These are phyloP conservation scores for Noctilio leporinus DNA, from an alignment of 2,113 vertebrate genomes.

Conservation along the genomic window DNA sequence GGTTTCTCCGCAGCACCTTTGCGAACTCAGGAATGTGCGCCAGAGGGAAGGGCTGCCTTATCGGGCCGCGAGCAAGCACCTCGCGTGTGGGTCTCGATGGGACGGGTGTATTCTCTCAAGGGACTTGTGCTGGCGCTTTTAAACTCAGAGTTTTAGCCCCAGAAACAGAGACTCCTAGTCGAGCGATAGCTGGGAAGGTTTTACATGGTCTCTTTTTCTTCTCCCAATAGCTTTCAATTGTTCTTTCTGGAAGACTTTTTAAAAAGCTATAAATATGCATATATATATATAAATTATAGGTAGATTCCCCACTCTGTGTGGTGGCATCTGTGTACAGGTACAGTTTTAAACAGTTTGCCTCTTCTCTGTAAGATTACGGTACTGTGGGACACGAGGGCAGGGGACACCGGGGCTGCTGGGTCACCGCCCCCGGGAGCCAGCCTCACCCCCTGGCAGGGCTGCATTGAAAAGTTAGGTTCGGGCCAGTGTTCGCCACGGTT, in stretches of 20 bases:
- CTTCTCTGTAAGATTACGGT: slow-evolving; percentile 74
- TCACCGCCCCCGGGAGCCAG: background rate
- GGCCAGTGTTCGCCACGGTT: background rate
- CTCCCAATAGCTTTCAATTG: slow-evolving; percentile 60
- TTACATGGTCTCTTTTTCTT: slow-evolving; percentile 44
- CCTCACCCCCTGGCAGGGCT: background rate
- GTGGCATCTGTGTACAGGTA: slow-evolving; percentile 71
- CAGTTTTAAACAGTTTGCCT: slow-evolving; percentile 67
- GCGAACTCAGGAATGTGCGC: slow-evolving; percentile 79
- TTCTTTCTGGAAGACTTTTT: slow-evolving; percentile 64
- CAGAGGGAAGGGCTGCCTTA: slow-evolving; percentile 51
- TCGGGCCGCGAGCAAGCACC: background rate
- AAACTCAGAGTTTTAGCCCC: slow-evolving; percentile 55
- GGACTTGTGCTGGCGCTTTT: slow-evolving; percentile 65
- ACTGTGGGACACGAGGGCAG: slow-evolving; percentile 60
- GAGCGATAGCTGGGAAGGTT: slow-evolving; percentile 55
- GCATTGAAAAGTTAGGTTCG: background rate
- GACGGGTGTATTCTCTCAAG: slow-evolving; percentile 1
- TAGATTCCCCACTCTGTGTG: slow-evolving; percentile 51
- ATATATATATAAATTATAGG: slow-evolving; percentile 71
- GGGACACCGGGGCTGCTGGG: background rate
- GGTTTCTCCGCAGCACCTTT: slow-evolving; percentile 75
- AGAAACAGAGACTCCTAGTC: slow-evolving; percentile 54
- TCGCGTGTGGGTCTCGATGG: slow-evolving; percentile 41
- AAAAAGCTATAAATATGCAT: slow-evolving; percentile 55